Conservation (phyloP, 2,797 vertebrate species). For the Enteromius afrohamiltoni region DNA sequence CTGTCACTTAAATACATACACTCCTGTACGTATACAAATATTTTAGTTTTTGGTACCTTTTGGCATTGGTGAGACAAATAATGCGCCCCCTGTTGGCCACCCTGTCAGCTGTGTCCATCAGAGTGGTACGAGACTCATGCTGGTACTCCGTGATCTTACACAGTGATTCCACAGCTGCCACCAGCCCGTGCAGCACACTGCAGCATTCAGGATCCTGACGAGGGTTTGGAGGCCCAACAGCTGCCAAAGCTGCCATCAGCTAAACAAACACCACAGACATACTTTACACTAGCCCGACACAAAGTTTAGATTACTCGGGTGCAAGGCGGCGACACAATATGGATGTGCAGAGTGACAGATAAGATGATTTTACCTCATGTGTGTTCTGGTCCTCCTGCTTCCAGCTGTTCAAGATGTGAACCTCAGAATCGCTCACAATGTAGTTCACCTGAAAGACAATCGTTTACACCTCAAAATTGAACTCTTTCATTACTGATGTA, state of each 20-base stretch:
- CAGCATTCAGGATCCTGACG: slow-evolving; percentile 94
- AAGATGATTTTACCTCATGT: slow-evolving; percentile 84
- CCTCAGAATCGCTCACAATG: slow-evolving; percentile 96
- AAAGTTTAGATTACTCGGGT: not conserved
- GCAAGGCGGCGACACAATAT: no score
- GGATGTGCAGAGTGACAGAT: not conserved
- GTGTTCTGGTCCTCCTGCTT: slow-evolving; percentile 93
- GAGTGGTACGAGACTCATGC: slow-evolving; percentile 86
- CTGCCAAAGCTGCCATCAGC: slow-evolving; percentile 93
- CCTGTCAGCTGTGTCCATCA: slow-evolving; percentile 94
- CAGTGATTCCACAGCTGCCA: slow-evolving; percentile 91
- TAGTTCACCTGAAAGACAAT: slow-evolving; percentile 86
- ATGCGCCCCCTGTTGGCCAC: slow-evolving; percentile 95
- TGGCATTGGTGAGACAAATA: slow-evolving; percentile 96
- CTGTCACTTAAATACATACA: no score
- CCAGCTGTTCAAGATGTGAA: slow-evolving; percentile 95
- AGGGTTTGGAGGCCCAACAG: slow-evolving; percentile 95
- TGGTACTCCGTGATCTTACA: slow-evolving; percentile 96
- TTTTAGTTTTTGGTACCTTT: slow-evolving; percentile 82
- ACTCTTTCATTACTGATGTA: not conserved
- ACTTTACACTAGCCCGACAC: not conserved
- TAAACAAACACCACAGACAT: slow-evolving; percentile 59
- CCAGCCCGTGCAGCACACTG: slow-evolving; percentile 94
- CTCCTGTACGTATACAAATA: not conserved
- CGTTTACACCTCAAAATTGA: not conserved